phyloP scores from a whole-genome alignment of 1,140 invertebrate species.

The Sitodiplosis mosellana region DNA sequence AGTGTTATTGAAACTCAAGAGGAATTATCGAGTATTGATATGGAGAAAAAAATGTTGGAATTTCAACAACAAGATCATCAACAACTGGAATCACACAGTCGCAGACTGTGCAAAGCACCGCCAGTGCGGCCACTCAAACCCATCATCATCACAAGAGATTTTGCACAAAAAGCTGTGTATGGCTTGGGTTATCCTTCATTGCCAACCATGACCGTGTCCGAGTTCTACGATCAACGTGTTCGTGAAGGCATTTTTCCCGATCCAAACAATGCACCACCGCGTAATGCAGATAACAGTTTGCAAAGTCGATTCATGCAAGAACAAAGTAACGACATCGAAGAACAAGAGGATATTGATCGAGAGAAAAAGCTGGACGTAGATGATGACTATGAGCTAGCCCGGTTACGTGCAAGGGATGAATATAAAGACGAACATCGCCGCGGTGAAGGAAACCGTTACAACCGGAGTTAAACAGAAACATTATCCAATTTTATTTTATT shows the following conservation, averaged over 20 bases:
- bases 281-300: conserved; percentile 17
- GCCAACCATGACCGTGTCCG: conserved; percentile 80
- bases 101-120: conserved; percentile 2
- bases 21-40: conserved; percentile 51
- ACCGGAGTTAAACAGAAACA: conserved; percentile 59
- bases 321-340: conserved; percentile 33
- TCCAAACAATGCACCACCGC: conserved; percentile 14
- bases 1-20: conserved; percentile 58
- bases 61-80: conserved; percentile 29
- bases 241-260: conserved; percentile 49
- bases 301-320: conserved; percentile 19
- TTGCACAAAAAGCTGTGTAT: conserved; percentile 79
- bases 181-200: conserved; percentile 88
- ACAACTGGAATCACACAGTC: too few relatives aligned
- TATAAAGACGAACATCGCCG: conserved; percentile 79
- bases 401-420: conserved; percentile 63
- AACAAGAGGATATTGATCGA: conserved; percentile 38
- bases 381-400: conserved; percentile 47
- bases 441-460: conserved; percentile 75
- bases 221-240: conserved; percentile 85
- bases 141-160: conserved; percentile 82
- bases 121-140: conserved; percentile 47
- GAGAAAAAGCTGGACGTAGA: conserved; percentile 53
- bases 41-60: conserved; percentile 56
- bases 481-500: background rate